Evolutionary conservation across 2,797 vertebrate species (phyloP), one percentile per base, ranked within the genome.

Genomic region (Schizopygopsis pylzovi): DNA sequence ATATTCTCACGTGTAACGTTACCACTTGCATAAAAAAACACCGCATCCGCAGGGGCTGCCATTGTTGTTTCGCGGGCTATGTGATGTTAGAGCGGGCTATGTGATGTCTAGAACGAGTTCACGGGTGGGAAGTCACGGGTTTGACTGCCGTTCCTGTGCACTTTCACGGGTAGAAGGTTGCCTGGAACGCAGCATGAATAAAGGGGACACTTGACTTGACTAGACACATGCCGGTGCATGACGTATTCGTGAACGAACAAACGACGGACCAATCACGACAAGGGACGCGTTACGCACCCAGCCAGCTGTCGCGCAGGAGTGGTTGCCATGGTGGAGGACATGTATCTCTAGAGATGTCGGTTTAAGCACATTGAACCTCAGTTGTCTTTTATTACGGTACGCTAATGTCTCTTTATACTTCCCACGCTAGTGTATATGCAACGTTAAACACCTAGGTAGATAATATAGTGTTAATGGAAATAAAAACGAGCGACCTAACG

Each of bases 321-420:
- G 83, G 88, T 89, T 87, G 88, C 85, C 45, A 89, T 81, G 85
- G 73, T 89, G 91, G 88, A 89, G 91, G 88, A 89, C 96, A 96
- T 95, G 95, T 95, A 85, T 85, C 88, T 84, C 41, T 83, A 83
- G 79, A 83, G 82, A 86, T 77, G 68, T 84, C 79, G 70, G 68
- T 78, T 86, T 71, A 63, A 59, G 63, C 80, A 18, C 47, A 45
- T 70, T 6, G 15, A 68, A 70, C 73, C 41, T 77, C 39, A 79
- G 41, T 70, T 77, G 33, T 20, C 41, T 25, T 82, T 15, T 33
- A 6, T 28, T 39, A 59, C 67, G 75, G 81, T 83, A 71, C 49
- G 85, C 79, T 63, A 49, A 79, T 22, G 6, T 72, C 11, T 70
- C 39, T 25, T 59, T 13, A 11, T 4, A 18, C 28, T 25, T 41